These are phyloP conservation scores for Parauchenoglanis ngamensis DNA, from an alignment of 2,797 vertebrate species.

Conservation along the genomic window DNA sequence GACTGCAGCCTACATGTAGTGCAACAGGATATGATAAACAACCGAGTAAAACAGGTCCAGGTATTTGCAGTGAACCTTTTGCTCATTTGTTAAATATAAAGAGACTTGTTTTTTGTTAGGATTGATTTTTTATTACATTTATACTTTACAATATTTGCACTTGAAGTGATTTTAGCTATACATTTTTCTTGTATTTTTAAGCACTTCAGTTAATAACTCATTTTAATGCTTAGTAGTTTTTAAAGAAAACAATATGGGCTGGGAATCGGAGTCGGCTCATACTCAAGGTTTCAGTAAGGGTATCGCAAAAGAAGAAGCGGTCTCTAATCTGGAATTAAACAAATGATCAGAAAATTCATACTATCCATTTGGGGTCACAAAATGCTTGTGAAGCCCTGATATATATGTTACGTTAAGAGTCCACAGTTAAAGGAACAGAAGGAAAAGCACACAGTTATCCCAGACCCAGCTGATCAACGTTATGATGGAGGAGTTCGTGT, in stretches of 20 bases:
- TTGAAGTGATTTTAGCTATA: too few relatives aligned
- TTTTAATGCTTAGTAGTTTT: neutral
- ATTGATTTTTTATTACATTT: too few relatives aligned
- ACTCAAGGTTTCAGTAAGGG: neutral
- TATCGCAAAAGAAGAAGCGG: neutral
- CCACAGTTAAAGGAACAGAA: neutral
- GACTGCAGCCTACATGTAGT: too few relatives aligned
- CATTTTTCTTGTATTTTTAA: neutral
- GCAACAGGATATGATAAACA: too few relatives aligned
- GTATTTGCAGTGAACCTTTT: too few relatives aligned
- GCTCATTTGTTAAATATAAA: too few relatives aligned
- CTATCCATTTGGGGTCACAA: too few relatives aligned
- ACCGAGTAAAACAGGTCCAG: too few relatives aligned
- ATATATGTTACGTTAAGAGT: neutral
- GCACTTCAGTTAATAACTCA: neutral
- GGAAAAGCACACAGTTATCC: neutral
- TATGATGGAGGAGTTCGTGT: neutral
- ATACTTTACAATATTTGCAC: too few relatives aligned
- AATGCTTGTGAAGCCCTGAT: too few relatives aligned
- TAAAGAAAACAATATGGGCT: neutral
- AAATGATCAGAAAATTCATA: neutral
- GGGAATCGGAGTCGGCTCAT: neutral
- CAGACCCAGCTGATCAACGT: neutral
- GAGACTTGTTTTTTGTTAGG: too few relatives aligned
- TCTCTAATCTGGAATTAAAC: neutral